phyloP scores from a whole-genome alignment of 1,140 invertebrate genomes.

The Hycleus phaleratus region DNA sequence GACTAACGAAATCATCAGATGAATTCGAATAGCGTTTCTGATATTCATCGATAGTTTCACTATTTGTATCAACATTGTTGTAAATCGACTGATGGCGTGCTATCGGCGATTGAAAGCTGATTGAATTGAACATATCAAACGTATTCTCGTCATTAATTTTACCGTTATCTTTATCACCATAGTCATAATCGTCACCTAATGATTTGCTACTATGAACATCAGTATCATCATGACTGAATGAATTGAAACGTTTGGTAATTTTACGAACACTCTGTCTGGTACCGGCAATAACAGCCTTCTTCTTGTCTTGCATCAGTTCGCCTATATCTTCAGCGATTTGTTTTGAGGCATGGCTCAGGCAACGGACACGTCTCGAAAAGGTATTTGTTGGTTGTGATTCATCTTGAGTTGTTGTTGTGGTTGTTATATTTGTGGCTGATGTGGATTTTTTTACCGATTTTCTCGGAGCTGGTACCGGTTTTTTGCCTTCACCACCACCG shows the following conservation, averaged over 20 bases:
- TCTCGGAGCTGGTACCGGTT: slow-evolving; percentile 25
- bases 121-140: slow-evolving; percentile 35
- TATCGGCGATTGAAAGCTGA: slow-evolving; percentile 37
- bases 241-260: slow-evolving; percentile 38
- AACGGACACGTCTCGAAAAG: slow-evolving; percentile 30
- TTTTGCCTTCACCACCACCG: background rate
- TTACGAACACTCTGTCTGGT: slow-evolving; percentile 44
- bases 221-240: slow-evolving; percentile 24
- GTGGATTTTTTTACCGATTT: slow-evolving; percentile 27
- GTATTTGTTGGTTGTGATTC: slow-evolving; percentile 8
- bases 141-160: background rate
- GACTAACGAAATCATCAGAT: slow-evolving; percentile 39
- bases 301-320: slow-evolving; percentile 44
- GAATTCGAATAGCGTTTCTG: slow-evolving; percentile 30
- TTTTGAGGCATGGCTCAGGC: slow-evolving; percentile 40
- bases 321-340: slow-evolving; percentile 46
- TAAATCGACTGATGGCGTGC: slow-evolving; percentile 22
- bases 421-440: slow-evolving; percentile 21
- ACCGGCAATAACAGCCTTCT: slow-evolving; percentile 45
- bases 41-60: slow-evolving; percentile 1
- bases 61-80: slow-evolving; percentile 28
- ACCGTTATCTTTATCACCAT: background rate
- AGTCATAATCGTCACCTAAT: slow-evolving; percentile 20
- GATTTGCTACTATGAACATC: slow-evolving; percentile 14
- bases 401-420: slow-evolving; percentile 2